Evolutionary conservation across 2,113 vertebrate species (phyloP).

Genomic region (Gavialis gangeticus): DNA sequence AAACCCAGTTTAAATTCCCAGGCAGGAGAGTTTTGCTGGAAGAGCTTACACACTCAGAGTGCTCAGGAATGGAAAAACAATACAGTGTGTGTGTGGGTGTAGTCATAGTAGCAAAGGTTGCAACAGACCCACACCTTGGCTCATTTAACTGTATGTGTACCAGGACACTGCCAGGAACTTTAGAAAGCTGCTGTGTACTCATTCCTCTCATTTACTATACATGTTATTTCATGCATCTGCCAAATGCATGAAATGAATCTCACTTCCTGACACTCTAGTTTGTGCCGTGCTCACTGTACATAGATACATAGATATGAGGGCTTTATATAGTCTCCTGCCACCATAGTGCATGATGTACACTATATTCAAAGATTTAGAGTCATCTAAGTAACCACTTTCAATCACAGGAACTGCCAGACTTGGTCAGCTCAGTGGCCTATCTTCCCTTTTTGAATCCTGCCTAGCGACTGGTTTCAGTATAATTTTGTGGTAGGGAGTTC

Average conservation of each 20-base stretch:
- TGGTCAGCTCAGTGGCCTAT: conserved; percentile 39
- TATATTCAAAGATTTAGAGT: neutral
- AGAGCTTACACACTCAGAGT: neutral
- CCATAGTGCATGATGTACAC: neutral
- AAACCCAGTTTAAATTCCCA: conserved; percentile 23
- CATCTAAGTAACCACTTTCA: neutral
- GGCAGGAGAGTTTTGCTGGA: neutral
- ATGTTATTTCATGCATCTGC: neutral
- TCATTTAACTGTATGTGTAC: neutral
- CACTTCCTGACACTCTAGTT: neutral
- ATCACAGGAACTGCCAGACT: conserved; percentile 49
- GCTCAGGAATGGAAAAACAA: neutral
- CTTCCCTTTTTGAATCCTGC: neutral
- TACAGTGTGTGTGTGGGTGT: neutral
- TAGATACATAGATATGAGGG: neutral
- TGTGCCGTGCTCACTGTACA: neutral
- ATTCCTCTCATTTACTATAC: neutral
- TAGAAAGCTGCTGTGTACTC: neutral
- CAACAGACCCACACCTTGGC: accelerated
- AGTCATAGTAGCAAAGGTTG: neutral
- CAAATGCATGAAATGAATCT: neutral
- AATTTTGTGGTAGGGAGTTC: neutral
- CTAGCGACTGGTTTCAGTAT: neutral
- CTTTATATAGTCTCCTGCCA: neutral
- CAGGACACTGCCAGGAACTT: neutral